Base-by-base conservation (phyloP, 2,113 vertebrate genomes). In the Petroica traversi region DNA sequence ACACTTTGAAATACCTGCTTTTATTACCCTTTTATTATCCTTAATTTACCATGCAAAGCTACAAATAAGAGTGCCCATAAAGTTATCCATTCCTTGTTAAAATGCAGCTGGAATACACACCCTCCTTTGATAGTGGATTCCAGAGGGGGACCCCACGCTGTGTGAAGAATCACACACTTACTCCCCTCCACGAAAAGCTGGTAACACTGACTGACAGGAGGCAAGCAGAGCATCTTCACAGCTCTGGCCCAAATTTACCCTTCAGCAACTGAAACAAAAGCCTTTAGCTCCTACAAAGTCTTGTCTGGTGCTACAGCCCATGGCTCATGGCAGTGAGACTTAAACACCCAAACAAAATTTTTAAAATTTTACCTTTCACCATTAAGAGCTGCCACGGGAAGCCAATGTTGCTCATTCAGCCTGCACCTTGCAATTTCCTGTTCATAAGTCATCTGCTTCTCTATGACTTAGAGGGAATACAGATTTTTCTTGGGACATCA, bases 401-500 rank as follows among this genome's bases (percentile, higher is more conserved):
- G 78, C 34, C 62, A 8, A 6, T 2, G 41, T 2, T 63, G 29
- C 45, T 91, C 29, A 4, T 73, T 63, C 85, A 67, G 54, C 25
- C 77, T 79, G 54, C 34, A 79, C 74, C 69, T 88, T 0, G 0
- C 58, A 51, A 43, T 91, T 87, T 66, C 89, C 72, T 85, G 62
- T 73, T 93, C 63, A 4, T 76, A 94, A 94, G 54, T 97, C 74
- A 78, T 31, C 74, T 83, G 92, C 34, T 92, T 86, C 72, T 77
- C 63, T 77, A 2, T 13, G 67, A 62, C 74, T 95, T 85, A 89
- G 38, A 66, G 92, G 75, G 93, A 95, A 94, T 95, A 88, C 89
- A 94, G 93, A 89, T 93, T 96, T 94, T 96, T 95, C 95, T 97
- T 96, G 95, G 94, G 94, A 97, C 96, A 97, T 69, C 38, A 40